phyloP scores from a whole-genome alignment of 2,113 vertebrate genomes.

The Dicaeum eximium region DNA sequence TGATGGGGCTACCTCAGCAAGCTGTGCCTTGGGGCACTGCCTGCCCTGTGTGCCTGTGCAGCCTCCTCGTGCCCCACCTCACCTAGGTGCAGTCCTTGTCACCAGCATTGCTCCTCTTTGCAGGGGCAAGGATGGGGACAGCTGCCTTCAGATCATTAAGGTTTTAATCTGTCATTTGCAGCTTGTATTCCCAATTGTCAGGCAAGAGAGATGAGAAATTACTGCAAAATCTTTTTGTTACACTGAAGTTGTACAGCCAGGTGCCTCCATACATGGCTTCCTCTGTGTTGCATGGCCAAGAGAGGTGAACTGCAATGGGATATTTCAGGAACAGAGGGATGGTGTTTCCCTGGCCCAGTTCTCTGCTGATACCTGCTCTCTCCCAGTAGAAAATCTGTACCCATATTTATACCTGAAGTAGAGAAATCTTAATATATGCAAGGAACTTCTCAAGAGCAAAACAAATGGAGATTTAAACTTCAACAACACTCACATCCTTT shows the following conservation, averaged over 20 bases:
- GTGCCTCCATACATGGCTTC: rapidly evolving
- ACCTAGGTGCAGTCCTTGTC: neutral
- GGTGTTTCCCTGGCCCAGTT: neutral
- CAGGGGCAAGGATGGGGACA: neutral
- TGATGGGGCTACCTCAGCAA: neutral
- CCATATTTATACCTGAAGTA: neutral
- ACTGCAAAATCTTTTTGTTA: neutral
- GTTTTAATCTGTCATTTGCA: neutral
- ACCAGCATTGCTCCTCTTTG: neutral
- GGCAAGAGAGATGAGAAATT: neutral
- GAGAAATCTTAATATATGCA: neutral
- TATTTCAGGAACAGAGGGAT: neutral
- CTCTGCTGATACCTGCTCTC: neutral
- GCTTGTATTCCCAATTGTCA: neutral
- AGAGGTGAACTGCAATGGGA: neutral
- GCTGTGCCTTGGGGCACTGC: neutral
- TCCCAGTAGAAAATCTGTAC: neutral
- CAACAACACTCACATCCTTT: neutral
- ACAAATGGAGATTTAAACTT: neutral
- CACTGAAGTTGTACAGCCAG: neutral
- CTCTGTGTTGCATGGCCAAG: neutral
- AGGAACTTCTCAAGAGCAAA: neutral
- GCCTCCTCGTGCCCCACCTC: neutral
- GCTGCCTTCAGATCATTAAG: neutral
- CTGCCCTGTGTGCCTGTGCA: neutral